Evolutionary conservation across 2,888 invertebrate species (phyloP).

Genomic region (Pristionchus arcanus): DNA sequence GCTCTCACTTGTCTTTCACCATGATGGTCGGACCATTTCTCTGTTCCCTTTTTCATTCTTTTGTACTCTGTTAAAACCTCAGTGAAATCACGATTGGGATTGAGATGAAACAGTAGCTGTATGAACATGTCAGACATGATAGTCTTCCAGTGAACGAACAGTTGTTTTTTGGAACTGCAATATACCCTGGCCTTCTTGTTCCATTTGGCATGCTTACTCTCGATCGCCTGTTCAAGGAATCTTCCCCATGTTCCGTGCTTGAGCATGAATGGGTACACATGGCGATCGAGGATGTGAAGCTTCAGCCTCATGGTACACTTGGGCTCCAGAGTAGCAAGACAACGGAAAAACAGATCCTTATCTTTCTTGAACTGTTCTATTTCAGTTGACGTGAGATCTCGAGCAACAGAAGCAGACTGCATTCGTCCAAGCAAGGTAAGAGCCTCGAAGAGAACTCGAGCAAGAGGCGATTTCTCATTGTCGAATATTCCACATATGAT

Average conservation of each 20-base stretch:
- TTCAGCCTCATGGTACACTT: constrained; percentile 10
- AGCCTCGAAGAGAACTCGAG: neutral
- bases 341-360: constrained; percentile 11
- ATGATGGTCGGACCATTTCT: neutral
- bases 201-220: constrained; percentile 40
- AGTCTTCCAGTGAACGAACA: neutral
- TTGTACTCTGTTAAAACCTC: neutral
- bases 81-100: neutral
- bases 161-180: neutral
- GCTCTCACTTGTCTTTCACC: neutral
- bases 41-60: neutral
- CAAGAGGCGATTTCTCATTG: neutral
- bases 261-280: constrained; percentile 42
- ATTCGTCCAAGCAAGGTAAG: neutral
- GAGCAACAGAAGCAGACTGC: constrained; percentile 6
- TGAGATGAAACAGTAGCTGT: neutral
- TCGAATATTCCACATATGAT: neutral
- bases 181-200: constrained; percentile 47
- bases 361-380: neutral
- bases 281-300: constrained; percentile 18
- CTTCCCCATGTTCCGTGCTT: constrained; percentile 38
- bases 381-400: neutral
- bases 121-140: constrained; percentile 37
- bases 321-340: neutral
- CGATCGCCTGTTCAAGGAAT: neutral